Base-by-base conservation (phyloP, 92 coral and sea anemone species). In the Ricordea florida region DNA sequence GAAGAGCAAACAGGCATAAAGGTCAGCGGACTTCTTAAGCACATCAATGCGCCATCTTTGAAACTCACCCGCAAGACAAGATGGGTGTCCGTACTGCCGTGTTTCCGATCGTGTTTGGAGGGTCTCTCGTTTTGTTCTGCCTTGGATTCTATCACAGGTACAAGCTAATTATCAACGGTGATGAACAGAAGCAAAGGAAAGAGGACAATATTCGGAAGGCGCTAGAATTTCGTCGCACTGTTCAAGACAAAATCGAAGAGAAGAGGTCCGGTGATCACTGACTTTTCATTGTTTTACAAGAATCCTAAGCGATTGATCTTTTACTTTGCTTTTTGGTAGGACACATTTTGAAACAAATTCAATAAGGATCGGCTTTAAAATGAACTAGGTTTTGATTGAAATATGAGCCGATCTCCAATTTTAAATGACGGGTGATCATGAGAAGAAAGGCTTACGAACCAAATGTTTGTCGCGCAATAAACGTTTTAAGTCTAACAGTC, bases 91-190 rank as follows among this genome's bases (percentile, higher is more conserved):
- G 88, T 15, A 77, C 76, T 57, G 66, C 92, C 7, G 38, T 91
- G n/a, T 96, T 92, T 36, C 99, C 99, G 16, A 70, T 93, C 1
- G 92, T 89, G 1, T 92, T 92, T 68, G 80, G 87, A 49, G 96
- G 97, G 43, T 69, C 90, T 11, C 62, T 96, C 57, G 88, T 92
- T 26, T 42, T 93, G 5, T 69, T 96, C 30, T 85, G 93, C 31
- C 40, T 96, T 55, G 97, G 89, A 62, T 96, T 92, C 59, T 81
- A 85, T 70, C 85, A 96, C 90, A 87, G 99, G 52, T 85, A 89
- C 47, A 89, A 62, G 46, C 85, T 96, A 67, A 69, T 96, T 15
- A 82, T 90, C 27, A 78, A 88, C 57, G 60, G 83, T 2, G 83
- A 85, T 24, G 89, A 96, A 18, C 90, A 79, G 57, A 79, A 70